Evolutionary conservation across 1,140 invertebrate species (phyloP), one percentile per base, ranked within the genome.

Genomic region (Caenorhabditis tropicalis): DNA sequence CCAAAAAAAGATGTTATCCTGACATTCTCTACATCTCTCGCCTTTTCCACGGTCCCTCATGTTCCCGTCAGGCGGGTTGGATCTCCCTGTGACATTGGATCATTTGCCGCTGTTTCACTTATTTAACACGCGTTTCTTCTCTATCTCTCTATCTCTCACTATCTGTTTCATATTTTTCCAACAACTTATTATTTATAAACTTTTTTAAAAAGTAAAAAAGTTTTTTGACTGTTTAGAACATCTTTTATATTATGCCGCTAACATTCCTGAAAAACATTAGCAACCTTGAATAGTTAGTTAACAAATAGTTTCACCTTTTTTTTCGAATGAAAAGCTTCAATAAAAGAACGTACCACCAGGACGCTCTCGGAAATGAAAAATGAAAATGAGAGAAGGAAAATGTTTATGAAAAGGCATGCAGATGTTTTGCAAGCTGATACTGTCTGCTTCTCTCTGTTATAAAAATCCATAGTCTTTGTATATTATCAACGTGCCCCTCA

Each of bases 1-100:
- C 65, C 65, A 74, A 74, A 74, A 56, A 74, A 74, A 74, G 65
- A 74, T 74, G 36, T 74, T 74, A 74, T 74, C 65, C 36, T 74
- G 36, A 74, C 33, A 74, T 74, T 74, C 36, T 74, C 36, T 43
- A 24, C 19, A 24, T 43, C 65, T 74, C 65, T 74, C n/a, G 9
- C 24, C 58, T 65, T 19, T 36, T 65, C 33, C 24, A n/a, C 31
- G 24, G 24, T 43, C 65, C 43, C 65, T 74, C 33, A 10, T 43
- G 33, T 74, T 74, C 65, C 36, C 65, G 36, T 43, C 33, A 74
- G 65, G 58, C 33, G 65, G 65, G 65, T 74, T 74, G n/a, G 65
- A 74, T 74, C 33, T 74, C 36, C 53, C 21, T 31, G 33, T 33
- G 36, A 43, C 12, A 46, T 24, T 10, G 4, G 27, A 74, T 74